phyloP scores from a whole-genome alignment of 2,113 vertebrate genomes.

The Zootoca vivipara region DNA sequence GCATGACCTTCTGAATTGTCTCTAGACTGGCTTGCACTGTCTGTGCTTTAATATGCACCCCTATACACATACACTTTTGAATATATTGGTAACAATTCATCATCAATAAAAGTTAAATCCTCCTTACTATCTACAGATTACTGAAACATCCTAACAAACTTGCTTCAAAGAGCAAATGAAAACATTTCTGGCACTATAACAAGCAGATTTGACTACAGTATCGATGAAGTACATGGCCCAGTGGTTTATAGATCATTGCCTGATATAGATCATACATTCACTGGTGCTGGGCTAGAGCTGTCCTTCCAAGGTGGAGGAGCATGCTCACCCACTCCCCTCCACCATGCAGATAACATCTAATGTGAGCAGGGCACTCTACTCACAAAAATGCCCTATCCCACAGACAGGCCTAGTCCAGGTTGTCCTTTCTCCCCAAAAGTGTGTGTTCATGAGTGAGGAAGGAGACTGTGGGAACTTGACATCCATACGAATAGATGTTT shows the following conservation, averaged over 20 bases:
- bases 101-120: conserved; percentile 53
- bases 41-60: conserved; percentile 46
- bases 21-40: conserved; percentile 42
- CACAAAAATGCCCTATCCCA: not conserved
- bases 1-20: conserved; percentile 52
- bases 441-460: not conserved
- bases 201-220: not conserved
- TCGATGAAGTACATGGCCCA: not conserved
- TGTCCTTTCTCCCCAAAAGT: not conserved
- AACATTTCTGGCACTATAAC: conserved; percentile 6
- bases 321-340: too few relatives aligned
- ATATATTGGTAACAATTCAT: conserved; percentile 54
- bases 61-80: conserved; percentile 46
- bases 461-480: not conserved
- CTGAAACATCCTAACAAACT: conserved; percentile 56
- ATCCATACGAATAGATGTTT: not conserved
- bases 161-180: conserved; percentile 30
- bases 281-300: not conserved
- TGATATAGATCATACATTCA: not conserved
- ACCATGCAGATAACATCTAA: not conserved
- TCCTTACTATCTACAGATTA: conserved; percentile 35
- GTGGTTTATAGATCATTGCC: not conserved
- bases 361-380: not conserved
- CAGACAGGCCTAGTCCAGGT: not conserved
- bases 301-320: not conserved